These are phyloP conservation scores for Limnephilus marmoratus DNA, from an alignment of 2,888 invertebrate species.

Conservation along the genomic window DNA sequence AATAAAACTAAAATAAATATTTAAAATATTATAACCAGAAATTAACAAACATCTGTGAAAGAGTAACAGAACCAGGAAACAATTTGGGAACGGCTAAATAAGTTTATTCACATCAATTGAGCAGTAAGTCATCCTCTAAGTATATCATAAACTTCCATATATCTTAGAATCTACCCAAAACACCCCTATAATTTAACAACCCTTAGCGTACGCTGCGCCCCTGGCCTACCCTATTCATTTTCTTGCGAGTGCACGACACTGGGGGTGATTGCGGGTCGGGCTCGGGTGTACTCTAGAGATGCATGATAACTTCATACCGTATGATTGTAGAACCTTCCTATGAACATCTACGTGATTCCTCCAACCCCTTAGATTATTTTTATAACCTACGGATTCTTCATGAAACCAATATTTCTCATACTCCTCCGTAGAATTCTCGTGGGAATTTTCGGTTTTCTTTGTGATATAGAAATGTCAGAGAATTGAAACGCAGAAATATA, in stretches of 20 bases:
- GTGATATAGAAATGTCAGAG: neutral
- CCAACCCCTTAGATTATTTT: neutral
- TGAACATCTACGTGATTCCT: neutral
- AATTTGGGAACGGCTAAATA: neutral
- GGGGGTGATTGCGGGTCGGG: neutral
- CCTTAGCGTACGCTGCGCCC: neutral
- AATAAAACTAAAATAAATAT: neutral
- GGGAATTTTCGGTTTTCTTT: neutral
- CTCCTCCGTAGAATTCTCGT: neutral
- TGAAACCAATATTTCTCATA: neutral
- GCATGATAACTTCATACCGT: slow-evolving; percentile 11
- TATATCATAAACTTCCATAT: neutral
- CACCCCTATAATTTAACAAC: neutral
- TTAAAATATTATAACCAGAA: neutral
- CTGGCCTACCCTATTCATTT: neutral
- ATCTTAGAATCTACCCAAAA: neutral
- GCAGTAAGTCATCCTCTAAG: neutral
- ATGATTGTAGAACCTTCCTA: neutral
- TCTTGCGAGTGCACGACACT: neutral
- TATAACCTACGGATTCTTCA: neutral
- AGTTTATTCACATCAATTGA: neutral
- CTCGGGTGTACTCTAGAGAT: neutral
- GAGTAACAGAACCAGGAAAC: neutral
- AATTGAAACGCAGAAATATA: neutral
- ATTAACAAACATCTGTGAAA: neutral